Evolutionary conservation across 1,140 invertebrate species (phyloP), one percentile per base, ranked within the genome.

Genomic region (Helicorthomorpha holstii): DNA sequence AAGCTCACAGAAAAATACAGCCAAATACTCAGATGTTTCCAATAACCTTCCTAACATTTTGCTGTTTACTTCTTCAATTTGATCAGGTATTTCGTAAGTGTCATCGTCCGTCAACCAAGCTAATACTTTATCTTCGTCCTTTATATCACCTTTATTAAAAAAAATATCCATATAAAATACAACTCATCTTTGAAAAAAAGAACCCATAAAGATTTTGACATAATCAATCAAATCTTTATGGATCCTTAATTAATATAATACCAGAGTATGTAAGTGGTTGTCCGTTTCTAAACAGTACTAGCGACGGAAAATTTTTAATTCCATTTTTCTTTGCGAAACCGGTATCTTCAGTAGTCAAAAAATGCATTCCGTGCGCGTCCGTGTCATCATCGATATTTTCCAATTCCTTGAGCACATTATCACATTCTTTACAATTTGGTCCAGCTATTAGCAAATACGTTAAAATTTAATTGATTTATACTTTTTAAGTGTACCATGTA

Each of bases 381-480:
- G 91, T 68, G 64, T 93, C 88, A 65, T 93, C 89, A 61, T 95
- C 90, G 57, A 93, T 89, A 57, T 89, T 88, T 64, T 94, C 89
- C 41, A 94, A 67, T 64, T 89, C 85, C 23, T 61, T 49, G 48
- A 63, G 47, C 48, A 52, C 45, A 7, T 29, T 42, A 42, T 52
- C 51, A 52, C 63, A 64, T n/a, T 59, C 55, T 24, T 50, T 51
- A 42, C 63, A 64, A 21, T 56, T 54, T 52, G 61, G 53, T 2
- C 63, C 63, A 50, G 62, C 62, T 60, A 26, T 22, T 49, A 53
- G 2, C 27, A 27, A 7, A 25, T 10, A 46, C 21, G 44, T 19
- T 46, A 22, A 25, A 46, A 7, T 46, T 12, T 7, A 4, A 46
- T 25, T 46, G 25, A 4, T 46, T 46, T 19, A 46, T 12, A 12